Base-by-base conservation (phyloP, 2,888 invertebrate genomes). In the Elegia similella region DNA sequence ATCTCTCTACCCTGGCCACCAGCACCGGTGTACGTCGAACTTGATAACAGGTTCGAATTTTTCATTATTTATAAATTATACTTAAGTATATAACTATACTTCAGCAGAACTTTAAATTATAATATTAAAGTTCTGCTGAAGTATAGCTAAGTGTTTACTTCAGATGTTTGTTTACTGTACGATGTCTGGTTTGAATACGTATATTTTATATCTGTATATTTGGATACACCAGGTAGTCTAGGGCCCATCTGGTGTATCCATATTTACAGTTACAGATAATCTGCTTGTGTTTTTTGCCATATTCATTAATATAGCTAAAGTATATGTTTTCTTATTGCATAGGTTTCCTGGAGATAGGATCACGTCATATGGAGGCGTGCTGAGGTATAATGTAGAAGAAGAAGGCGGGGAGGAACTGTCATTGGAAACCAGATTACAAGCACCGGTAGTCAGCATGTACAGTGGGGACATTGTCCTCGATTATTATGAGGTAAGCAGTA, bases 321-420 rank as follows among this genome's bases (percentile, higher is more conserved):
- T 3, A 23, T 5, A 23, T 23, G 23, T 3, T 23, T 23, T 23
- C 23, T 38, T 2, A 5, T 38, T 12, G 5, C 12, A 12, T 12
- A 50, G 50, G 12, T 97, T 98, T 82, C 93, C 96, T 12, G 98
- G 97, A 0, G 99, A 99, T 84, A 92, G 95, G 80, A 95, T 97
- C 13, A 93, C 96, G 62, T 98, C 98, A 17, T 99, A 99, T 84
- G 98, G 98, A 29, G 99, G 99, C 5, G 94, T 94, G 63, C 86
- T 99, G 52, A 93, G 95, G 63, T 98, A 98, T 79, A 92, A 93
- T 0, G 93, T 96, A 0, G 93, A 95, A 55, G 95, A 95, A 62
- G 94, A 94, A 47, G 92, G 92, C 0, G 92, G 93, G 0, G 92
- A 92, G 38, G 88, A 94, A 16, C 93, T 94, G 34, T 82, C 90